Evolutionary conservation across 1,140 invertebrate genomes (phyloP).

Genomic region (Halesus radiatus): DNA sequence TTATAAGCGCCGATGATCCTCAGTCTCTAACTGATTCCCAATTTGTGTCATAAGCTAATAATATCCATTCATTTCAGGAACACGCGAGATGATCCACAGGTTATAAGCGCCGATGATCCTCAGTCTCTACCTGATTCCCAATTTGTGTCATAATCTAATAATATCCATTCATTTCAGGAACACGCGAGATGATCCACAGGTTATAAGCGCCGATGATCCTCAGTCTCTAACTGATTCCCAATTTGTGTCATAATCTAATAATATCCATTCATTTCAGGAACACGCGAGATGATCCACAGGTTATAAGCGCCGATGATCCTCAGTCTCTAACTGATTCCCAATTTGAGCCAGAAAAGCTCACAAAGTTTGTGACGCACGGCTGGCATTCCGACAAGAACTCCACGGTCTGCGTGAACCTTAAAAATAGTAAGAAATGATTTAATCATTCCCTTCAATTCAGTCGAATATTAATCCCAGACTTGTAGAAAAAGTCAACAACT

Average conservation of each 20-base stretch:
- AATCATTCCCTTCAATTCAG: too few relatives aligned
- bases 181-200: too few relatives aligned
- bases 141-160: too few relatives aligned
- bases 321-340: not conserved
- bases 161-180: too few relatives aligned
- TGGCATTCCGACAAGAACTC: constrained; percentile 74
- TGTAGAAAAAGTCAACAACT: too few relatives aligned
- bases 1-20: not conserved
- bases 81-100: not conserved
- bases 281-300: not conserved
- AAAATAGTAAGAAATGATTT: constrained; percentile 60
- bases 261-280: not conserved
- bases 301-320: not conserved
- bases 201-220: too few relatives aligned
- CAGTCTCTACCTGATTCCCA: not conserved
- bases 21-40: not conserved
- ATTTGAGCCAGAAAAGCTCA: constrained; percentile 62
- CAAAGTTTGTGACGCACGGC: constrained; percentile 82
- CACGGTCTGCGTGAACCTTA: constrained; percentile 33
- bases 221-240: too few relatives aligned
- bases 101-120: not conserved
- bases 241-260: too few relatives aligned
- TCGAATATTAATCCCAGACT: too few relatives aligned
- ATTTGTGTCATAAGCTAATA: not conserved
- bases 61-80: not conserved